Evolutionary conservation across 2,797 vertebrate genomes (phyloP), one percentile per base, ranked within the genome.

Genomic region (Schizopygopsis pylzovi): DNA sequence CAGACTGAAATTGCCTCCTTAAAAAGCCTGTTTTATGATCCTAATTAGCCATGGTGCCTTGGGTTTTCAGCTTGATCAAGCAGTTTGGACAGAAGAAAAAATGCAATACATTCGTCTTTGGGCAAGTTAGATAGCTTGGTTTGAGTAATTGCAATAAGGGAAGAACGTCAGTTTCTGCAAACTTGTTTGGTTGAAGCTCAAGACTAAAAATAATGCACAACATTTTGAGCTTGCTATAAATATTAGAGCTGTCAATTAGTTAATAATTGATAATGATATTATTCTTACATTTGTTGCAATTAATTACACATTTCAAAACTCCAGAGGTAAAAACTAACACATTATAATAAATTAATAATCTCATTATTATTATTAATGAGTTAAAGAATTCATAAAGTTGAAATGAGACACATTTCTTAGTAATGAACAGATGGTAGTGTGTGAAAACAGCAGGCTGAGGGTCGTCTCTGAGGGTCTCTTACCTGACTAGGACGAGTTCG

Each of bases 401-500:
- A 56, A 84, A 79, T 70, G 7, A 70, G 7, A 77, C 7, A 56
- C 0, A 45, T 70, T 37, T 71, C 7, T 16, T 45, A 28, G 5
- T 3, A 28, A 63, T 15, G 9, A 81, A 71, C 67, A 80, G 67
- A 80, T 71, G 67, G 56, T n/a, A 52, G 54, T 65, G 52, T 52
- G 59, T 20, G 33, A 63, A 49, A 15, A 16, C 28, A 25, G 20
- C 9, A 22, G 70, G 39, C 16, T 45, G 39, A 79, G 18, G 41
- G 56, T 63, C 13, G 10, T 63, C n/a, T 41, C 63, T 18, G 18
- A 68, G 11, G 61, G 43, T 73, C 28, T 88, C 95, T 93, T 94
- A 99, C 98, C 98, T 95, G 94, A 99, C 96, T 89, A 99, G 95
- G 91, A 99, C 96, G 63, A 99, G 92, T 83, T 97, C 97, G 92